Evolutionary conservation across 1,140 invertebrate genomes (phyloP).

Genomic region (Leptoteleia sp.): DNA sequence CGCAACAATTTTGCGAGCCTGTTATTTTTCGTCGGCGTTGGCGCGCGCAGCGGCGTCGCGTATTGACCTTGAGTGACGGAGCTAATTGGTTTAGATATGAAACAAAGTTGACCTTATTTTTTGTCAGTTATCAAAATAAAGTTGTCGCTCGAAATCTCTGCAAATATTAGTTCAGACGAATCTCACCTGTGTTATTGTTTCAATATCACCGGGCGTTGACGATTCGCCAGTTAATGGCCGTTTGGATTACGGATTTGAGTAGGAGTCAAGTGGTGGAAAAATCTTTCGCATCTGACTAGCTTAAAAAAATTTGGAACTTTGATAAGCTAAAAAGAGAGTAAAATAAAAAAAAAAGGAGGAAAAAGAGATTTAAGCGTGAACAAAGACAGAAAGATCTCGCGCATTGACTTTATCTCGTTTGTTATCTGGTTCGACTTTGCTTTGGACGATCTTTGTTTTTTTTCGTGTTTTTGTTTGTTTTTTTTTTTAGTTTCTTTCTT

Average conservation of each 20-base stretch:
- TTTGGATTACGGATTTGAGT: neutral
- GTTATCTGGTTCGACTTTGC: conserved; percentile 61
- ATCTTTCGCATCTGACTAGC: neutral
- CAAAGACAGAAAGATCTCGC: conserved; percentile 16
- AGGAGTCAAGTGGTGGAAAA: neutral
- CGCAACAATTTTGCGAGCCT: conserved; percentile 5
- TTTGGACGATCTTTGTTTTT: conserved; percentile 41
- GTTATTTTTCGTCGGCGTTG: neutral
- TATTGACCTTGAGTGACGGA: conserved; percentile 37
- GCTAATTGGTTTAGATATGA: conserved; percentile 30
- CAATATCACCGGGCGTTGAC: neutral
- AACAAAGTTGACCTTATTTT: conserved; percentile 47
- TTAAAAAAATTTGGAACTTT: conserved; percentile 49
- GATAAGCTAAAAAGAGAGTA: conserved; percentile 42
- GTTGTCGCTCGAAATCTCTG: conserved; percentile 26
- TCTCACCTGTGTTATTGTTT: conserved; percentile 53
- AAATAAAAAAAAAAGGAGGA: too few relatives aligned
- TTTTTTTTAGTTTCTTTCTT: too few relatives aligned
- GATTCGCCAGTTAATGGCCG: neutral
- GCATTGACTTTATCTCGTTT: conserved; percentile 45
- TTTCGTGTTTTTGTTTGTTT: too few relatives aligned
- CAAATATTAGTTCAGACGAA: conserved; percentile 57
- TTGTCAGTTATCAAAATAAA: conserved; percentile 52
- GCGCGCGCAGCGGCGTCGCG: neutral
- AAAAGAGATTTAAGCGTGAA: too few relatives aligned